Percentiles rank a stretch among this genome's conserved stretches.
Evolutionary conservation across 2,888 invertebrate genomes (phyloP).

Genomic region (Platypus cylindrus): DNA sequence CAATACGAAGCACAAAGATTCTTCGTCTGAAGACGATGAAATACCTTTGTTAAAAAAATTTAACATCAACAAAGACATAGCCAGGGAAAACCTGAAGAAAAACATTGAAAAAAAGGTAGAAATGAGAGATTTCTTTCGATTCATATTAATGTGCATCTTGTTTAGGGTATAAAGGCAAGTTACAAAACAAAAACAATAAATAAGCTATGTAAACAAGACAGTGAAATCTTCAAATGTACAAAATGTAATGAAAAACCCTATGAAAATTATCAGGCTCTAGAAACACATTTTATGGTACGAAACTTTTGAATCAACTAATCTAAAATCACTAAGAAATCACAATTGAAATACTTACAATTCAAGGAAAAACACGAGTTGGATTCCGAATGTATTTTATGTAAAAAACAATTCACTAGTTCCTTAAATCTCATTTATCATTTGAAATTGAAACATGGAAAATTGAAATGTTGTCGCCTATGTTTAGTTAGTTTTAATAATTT

Average conservation of each 20-base stretch:
- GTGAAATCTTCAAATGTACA: background rate
- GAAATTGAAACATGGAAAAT: constrained; percentile 13
- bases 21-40: constrained; percentile 9
- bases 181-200: background rate
- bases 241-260: background rate
- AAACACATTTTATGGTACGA: constrained; percentile 11
- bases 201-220: background rate
- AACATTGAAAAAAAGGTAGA: background rate
- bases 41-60: constrained; percentile 8
- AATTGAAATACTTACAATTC: constrained; percentile 2
- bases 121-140: too few species aligned
- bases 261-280: constrained; percentile 7
- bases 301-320: too few species aligned
- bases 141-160: too few species aligned
- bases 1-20: too few species aligned
- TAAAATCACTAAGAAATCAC: background rate
- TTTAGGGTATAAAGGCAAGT: too few species aligned
- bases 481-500: constrained; percentile 12
- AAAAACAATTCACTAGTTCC: constrained; percentile 5
- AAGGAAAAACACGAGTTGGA: constrained; percentile 6
- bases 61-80: constrained; percentile 3
- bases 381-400: constrained; percentile 9
- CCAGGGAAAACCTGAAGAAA: background rate
- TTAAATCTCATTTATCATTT: constrained; percentile 12
- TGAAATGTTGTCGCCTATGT: constrained; percentile 13